These are phyloP conservation scores for Dryoscopus gambensis DNA, from an alignment of 2,113 vertebrate genomes.

Conservation along the genomic window DNA sequence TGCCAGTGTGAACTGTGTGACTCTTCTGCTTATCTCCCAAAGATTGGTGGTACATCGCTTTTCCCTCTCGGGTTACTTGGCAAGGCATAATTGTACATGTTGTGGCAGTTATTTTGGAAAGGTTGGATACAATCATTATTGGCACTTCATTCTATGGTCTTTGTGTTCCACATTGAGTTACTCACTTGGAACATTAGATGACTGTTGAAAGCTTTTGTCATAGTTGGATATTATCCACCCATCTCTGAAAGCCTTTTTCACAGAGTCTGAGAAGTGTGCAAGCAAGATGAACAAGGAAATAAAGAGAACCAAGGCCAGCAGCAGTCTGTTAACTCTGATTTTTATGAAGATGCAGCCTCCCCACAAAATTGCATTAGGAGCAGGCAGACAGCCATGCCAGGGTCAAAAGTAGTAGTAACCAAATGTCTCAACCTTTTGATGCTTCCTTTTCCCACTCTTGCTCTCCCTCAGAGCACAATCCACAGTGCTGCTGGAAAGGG, in stretches of 20 bases:
- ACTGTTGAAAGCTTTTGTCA: conserved; percentile 43
- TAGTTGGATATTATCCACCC: not conserved
- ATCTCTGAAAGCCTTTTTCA: not conserved
- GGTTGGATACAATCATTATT: not conserved
- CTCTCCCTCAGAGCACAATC: not conserved
- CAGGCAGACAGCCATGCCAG: not conserved
- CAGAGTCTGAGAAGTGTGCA: not conserved
- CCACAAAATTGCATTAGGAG: not conserved
- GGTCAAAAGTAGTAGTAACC: not conserved
- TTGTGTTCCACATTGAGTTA: not conserved
- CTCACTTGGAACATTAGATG: not conserved
- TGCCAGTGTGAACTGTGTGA: not conserved
- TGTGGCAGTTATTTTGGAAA: not conserved
- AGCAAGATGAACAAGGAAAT: not conserved
- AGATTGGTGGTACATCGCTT: not conserved
- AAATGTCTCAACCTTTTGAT: not conserved
- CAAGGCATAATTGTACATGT: not conserved
- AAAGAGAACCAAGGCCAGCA: not conserved
- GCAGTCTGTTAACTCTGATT: not conserved
- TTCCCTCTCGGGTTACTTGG: not conserved
- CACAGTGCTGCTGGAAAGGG: not conserved
- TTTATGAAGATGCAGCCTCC: not conserved
- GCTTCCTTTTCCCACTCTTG: not conserved
- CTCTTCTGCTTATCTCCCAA: not conserved
- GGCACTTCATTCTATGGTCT: not conserved